Conservation (phyloP, 2,113 vertebrate species). For the Diadophis punctatus region DNA sequence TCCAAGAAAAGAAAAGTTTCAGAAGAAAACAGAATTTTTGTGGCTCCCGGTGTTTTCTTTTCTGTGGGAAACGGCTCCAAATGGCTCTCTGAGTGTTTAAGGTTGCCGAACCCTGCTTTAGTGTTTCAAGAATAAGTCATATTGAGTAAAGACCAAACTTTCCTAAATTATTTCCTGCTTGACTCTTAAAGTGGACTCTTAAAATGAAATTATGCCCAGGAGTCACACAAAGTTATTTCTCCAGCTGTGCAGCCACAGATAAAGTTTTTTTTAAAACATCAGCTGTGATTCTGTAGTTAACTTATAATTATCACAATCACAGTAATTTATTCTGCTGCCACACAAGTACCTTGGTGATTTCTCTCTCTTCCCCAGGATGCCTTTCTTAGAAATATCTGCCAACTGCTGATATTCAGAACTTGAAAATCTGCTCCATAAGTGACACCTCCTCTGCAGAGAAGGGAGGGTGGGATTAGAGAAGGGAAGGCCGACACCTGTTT, state of each 20-base stretch:
- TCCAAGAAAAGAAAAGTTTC: too few relatives aligned
- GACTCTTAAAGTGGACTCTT: not conserved
- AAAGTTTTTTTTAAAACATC: not conserved
- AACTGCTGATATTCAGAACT: not conserved
- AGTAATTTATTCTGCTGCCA: not conserved
- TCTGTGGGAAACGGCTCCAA: too few relatives aligned
- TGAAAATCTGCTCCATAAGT: too few relatives aligned
- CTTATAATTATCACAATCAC: not conserved
- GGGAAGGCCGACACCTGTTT: not conserved
- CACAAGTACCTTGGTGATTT: not conserved
- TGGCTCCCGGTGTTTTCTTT: too few relatives aligned
- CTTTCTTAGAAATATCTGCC: not conserved
- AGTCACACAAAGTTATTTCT: not conserved
- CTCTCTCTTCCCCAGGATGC: not conserved
- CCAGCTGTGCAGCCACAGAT: not conserved
- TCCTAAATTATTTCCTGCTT: not conserved
- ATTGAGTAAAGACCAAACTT: too few relatives aligned
- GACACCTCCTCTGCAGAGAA: too few relatives aligned
- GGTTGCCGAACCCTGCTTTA: too few relatives aligned
- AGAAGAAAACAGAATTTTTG: too few relatives aligned
- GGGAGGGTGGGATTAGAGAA: not conserved
- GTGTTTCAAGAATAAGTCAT: too few relatives aligned
- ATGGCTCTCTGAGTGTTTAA: too few relatives aligned
- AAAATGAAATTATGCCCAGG: not conserved
- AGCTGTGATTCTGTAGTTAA: not conserved